Evolutionary conservation across 2,888 invertebrate species (phyloP).

Genomic region (Drosophila infuscata): DNA sequence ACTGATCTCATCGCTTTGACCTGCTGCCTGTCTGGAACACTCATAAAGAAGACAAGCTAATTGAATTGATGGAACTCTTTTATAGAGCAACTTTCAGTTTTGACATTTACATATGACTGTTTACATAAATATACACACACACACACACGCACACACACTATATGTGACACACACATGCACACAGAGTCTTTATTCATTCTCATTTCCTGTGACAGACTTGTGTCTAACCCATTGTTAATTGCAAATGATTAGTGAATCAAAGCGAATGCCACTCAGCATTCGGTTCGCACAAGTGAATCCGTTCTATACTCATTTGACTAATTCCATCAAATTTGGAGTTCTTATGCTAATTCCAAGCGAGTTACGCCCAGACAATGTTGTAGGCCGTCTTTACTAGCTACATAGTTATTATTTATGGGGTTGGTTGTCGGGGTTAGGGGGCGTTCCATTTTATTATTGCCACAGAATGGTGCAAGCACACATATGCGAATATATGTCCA

Average conservation of each 20-base stretch:
- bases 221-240: slow-evolving; percentile 53
- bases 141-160: not conserved
- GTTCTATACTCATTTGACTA: slow-evolving; percentile 75
- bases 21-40: slow-evolving; percentile 11
- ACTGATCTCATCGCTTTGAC: slow-evolving; percentile 53
- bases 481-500: not conserved
- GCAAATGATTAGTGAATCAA: slow-evolving; percentile 52
- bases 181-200: slow-evolving; percentile 24
- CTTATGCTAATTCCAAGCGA: slow-evolving; percentile 69
- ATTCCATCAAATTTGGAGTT: slow-evolving; percentile 70
- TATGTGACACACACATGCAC: not conserved
- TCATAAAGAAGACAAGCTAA: slow-evolving; percentile 29
- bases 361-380: slow-evolving; percentile 57
- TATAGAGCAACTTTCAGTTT: slow-evolving; percentile 9
- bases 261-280: slow-evolving; percentile 42
- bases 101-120: slow-evolving; percentile 29
- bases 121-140: not conserved
- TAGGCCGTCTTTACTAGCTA: slow-evolving; percentile 48
- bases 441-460: slow-evolving; percentile 41
- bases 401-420: slow-evolving; percentile 8
- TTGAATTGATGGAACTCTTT: slow-evolving; percentile 45
- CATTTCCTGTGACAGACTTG: slow-evolving; percentile 56
- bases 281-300: slow-evolving; percentile 63
- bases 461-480: slow-evolving; percentile 39
- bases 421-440: slow-evolving; percentile 15